Evolutionary conservation across 2,888 invertebrate species (phyloP), one percentile per base, ranked within the genome.

Genomic region (Crepidodera aurea): DNA sequence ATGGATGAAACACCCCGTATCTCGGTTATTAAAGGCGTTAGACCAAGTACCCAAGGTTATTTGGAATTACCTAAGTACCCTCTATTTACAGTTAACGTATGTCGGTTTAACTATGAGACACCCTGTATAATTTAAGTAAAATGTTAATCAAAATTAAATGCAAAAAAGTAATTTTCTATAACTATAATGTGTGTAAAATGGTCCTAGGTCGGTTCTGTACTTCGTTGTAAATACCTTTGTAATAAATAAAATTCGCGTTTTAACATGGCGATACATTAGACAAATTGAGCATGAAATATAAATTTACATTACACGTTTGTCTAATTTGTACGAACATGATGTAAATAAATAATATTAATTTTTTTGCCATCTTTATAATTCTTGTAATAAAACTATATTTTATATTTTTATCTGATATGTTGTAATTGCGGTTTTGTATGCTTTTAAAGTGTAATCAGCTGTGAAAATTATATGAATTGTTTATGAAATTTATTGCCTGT

Each of bases 371-470:
- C 19, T 27, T 48, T 48, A 15, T 48, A 46, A 7, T 46, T 46
- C 25, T 42, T 25, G 25, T 46, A 46, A 42, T 8, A 4, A 25
- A 25, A 37, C 13, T 7, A 44, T 48, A 15, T 48, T 48, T 27
- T 48, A 48, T 27, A 48, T 27, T 27, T 48, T 27, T 27, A 27
- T 48, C 12, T 13, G 19, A 44, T 44, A 19, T 1, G 44, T 25
- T 44, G 22, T 44, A 37, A 40, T 18, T 8, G 18, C 40, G 2
- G 40, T 40, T 40, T 40, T 7, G 7, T 13, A 48, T 15, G 48
- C 48, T 48, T 48, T 12, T 48, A 27, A 27, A 48, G 12, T 48
- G 27, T 48, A 48, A 13, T 48, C 48, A 48, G 25, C 29, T 29
- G 8, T 48, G 44, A 29, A 27, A 27, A 48, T 48, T 48, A 48